Base-by-base conservation (phyloP, 2,797 vertebrate genomes). In the Aplochiton taeniatus region DNA sequence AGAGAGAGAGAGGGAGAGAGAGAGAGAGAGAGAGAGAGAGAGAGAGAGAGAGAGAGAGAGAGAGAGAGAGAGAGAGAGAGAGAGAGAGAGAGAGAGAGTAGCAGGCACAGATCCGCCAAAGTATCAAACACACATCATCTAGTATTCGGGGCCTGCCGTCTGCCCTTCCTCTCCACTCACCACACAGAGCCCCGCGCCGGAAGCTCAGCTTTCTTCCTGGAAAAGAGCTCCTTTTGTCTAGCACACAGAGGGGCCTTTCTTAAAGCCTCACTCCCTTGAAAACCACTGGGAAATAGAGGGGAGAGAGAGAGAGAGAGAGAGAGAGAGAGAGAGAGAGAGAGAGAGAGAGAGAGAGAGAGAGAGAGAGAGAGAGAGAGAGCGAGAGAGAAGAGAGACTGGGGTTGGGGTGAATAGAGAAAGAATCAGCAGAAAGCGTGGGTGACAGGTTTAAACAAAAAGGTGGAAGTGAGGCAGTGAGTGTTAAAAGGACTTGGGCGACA, bases 81-180 rank as follows among this genome's bases (percentile, higher is more conserved):
- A n/a, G n/a, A n/a, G n/a, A n/a, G n/a, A n/a, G n/a, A n/a, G n/a
- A n/a, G n/a, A n/a, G n/a, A n/a, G n/a, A n/a, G n/a, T 11, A 12
- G 16, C 18, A 55, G 3, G 7, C 50, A 16, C 14, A 18, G 16
- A 19, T 41, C 11, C 12, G 31, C 11, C 11, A 4, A 55, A 1
- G 13, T 20, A 41, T 20, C 9, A 12, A 11, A 41, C 53, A 41
- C 19, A 55, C 53, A 55, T 11, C 56, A 58, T 58, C 42, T 58
- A 9, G n/a, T 57, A 57, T 57, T 57, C 55, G 43, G 9, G 13
- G 12, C 41, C 14, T 9, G 31, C 13, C 42, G 42, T 16, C 42
- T 58, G 56, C 42, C 56, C 56, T 58, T 58, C 42, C n/a, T 58
- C 56, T 58, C 16, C 16, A 41, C n/a, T 58, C 56, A 42, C 54